These are phyloP conservation scores for Scaptomyza montana DNA, from an alignment of 1,140 invertebrate species.

Conservation along the genomic window DNA sequence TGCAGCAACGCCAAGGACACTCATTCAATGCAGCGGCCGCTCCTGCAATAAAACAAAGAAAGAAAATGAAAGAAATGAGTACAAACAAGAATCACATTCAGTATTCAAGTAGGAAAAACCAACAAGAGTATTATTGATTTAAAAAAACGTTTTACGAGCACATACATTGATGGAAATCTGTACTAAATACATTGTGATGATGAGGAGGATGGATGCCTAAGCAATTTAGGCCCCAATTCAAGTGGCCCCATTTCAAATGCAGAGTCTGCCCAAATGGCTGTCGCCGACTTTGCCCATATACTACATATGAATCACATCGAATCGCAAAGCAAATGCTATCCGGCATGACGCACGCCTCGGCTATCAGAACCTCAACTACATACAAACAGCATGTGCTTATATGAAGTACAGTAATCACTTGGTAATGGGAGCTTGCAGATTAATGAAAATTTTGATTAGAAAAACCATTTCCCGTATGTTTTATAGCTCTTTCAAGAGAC, in stretches of 20 bases:
- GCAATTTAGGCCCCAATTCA: conserved; percentile 15
- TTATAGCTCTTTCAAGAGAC: background rate
- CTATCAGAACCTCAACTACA: conserved; percentile 21
- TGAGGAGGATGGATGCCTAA: background rate
- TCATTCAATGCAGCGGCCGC: conserved; percentile 68
- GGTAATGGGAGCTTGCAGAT: background rate
- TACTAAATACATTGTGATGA: too few relatives aligned
- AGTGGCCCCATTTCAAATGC: conserved; percentile 20
- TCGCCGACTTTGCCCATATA: conserved; percentile 12
- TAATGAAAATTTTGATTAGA: background rate
- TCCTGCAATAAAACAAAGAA: conserved; percentile 44
- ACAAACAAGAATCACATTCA: conserved; percentile 11
- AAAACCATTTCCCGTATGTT: too few relatives aligned
- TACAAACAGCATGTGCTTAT: background rate
- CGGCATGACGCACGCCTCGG: conserved; percentile 42
- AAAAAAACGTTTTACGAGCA: conserved; percentile 2
- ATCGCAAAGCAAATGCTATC: conserved; percentile 4
- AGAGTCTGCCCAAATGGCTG: conserved; percentile 36
- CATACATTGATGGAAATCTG: too few relatives aligned
- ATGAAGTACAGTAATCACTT: background rate
- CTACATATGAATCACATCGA: conserved; percentile 26
- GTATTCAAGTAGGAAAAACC: too few relatives aligned
- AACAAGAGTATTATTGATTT: conserved; percentile 30
- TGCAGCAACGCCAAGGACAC: conserved; percentile 61
- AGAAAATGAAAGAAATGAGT: conserved; percentile 18